Conservation (phyloP, 2,113 vertebrate genomes). For the Tamias sibiricus region DNA sequence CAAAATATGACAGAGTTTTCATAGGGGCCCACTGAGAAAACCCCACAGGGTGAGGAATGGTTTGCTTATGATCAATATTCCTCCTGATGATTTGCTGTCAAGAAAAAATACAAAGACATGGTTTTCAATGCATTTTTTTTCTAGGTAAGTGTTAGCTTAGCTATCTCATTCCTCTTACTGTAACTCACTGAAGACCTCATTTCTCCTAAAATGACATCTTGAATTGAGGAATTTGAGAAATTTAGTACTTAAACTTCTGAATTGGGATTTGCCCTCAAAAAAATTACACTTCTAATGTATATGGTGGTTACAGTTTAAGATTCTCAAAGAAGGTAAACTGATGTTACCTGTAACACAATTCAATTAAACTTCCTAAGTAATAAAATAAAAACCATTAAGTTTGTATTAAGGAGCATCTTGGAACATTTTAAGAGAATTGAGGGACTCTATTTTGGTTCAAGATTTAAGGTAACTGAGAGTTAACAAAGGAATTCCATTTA, state of each 20-base stretch:
- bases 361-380: conserved; percentile 20
- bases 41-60: neutral
- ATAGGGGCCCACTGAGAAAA: neutral
- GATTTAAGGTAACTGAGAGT: conserved; percentile 22
- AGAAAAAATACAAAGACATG: conserved; percentile 17
- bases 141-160: neutral
- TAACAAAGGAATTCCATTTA: conserved; percentile 16
- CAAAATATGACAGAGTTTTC: neutral
- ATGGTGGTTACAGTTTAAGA: conserved; percentile 11
- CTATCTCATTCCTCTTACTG: conserved; percentile 6
- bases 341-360: neutral
- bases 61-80: neutral
- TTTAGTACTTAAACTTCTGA: conserved; percentile 12
- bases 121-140: neutral
- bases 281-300: conserved; percentile 32
- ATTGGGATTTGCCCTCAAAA: neutral
- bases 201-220: neutral
- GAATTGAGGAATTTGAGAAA: neutral
- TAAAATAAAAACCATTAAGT: conserved; percentile 19
- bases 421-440: conserved; percentile 28
- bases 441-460: neutral
- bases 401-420: neutral
- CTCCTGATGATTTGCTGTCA: neutral
- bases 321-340: neutral
- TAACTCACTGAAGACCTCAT: neutral